phyloP scores from a whole-genome alignment of 2,888 invertebrate species.

The Uropetala carovei region DNA sequence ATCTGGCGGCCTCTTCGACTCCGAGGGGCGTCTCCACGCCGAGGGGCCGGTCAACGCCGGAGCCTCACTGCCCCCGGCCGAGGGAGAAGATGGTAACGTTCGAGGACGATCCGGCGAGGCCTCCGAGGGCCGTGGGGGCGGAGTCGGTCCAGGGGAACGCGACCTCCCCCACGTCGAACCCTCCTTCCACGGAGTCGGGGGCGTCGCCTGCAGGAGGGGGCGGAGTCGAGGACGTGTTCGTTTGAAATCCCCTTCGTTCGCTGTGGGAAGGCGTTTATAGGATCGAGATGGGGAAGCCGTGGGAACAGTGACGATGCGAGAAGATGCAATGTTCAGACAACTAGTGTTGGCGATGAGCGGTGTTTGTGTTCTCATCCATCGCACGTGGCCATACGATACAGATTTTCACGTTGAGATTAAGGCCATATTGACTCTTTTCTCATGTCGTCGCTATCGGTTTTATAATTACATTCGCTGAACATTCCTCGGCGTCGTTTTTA shows the following conservation, averaged over 20 bases:
- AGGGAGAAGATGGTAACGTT: slow-evolving; percentile 89
- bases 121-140: slow-evolving; percentile 27
- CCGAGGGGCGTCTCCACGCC: slow-evolving; percentile 67
- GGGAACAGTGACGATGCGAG: background rate
- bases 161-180: slow-evolving; percentile 10
- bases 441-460: background rate
- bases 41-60: slow-evolving; percentile 71
- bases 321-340: background rate
- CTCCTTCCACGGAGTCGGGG: slow-evolving; percentile 35
- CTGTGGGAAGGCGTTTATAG: background rate
- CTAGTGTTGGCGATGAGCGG: too few relatives aligned
- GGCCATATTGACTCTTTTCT: background rate
- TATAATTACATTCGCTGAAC: background rate
- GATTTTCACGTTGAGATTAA: background rate
- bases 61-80: slow-evolving; percentile 75
- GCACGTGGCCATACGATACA: background rate
- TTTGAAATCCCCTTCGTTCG: background rate
- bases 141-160: background rate
- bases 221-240: slow-evolving; percentile 52
- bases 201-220: slow-evolving; percentile 33
- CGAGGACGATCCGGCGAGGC: slow-evolving; percentile 81
- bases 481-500: too few relatives aligned
- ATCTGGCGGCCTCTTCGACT: slow-evolving; percentile 77
- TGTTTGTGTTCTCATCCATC: too few relatives aligned
- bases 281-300: background rate